phyloP scores from a whole-genome alignment of 1,140 invertebrate genomes.

The Lanistes nyassanus region DNA sequence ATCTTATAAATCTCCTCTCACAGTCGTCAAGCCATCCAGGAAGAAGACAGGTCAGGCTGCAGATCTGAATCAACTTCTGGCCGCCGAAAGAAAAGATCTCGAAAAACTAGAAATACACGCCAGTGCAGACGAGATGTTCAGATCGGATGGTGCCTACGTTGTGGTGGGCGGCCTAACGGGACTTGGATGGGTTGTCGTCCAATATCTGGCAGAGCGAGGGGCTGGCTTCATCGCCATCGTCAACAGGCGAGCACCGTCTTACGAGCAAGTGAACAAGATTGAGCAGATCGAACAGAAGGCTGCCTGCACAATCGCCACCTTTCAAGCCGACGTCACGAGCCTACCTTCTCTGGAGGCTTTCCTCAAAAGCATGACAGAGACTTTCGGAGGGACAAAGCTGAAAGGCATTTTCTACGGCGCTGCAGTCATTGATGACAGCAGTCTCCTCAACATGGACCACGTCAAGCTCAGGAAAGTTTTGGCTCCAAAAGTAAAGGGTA shows the following conservation, averaged over 20 bases:
- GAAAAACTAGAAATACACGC: constrained; percentile 15
- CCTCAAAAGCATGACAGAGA: constrained; percentile 23
- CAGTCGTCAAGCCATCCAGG: background rate
- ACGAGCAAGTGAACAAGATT: constrained; percentile 31
- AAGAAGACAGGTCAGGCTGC: constrained; percentile 19
- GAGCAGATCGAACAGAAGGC: constrained; percentile 21
- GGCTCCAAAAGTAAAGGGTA: constrained; percentile 50
- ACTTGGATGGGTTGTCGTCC: constrained; percentile 50
- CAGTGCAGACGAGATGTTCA: constrained; percentile 26
- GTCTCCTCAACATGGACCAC: constrained; percentile 36
- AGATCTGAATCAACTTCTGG: constrained; percentile 25
- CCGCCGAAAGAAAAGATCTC: constrained; percentile 11
- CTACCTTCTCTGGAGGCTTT: constrained; percentile 22
- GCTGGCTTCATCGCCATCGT: constrained; percentile 45
- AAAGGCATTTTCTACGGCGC: constrained; percentile 53
- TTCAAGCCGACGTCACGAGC: constrained; percentile 40
- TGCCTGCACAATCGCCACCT: constrained; percentile 29
- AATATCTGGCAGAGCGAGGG: constrained; percentile 41
- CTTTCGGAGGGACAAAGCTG: constrained; percentile 21
- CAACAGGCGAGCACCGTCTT: constrained; percentile 33
- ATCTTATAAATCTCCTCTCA: background rate
- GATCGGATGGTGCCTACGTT: constrained; percentile 40
- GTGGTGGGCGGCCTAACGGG: constrained; percentile 54
- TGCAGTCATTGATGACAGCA: constrained; percentile 43
- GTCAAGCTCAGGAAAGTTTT: constrained; percentile 37